These are phyloP conservation scores for Diadophis punctatus DNA, from an alignment of 2,113 vertebrate species.

Conservation along the genomic window DNA sequence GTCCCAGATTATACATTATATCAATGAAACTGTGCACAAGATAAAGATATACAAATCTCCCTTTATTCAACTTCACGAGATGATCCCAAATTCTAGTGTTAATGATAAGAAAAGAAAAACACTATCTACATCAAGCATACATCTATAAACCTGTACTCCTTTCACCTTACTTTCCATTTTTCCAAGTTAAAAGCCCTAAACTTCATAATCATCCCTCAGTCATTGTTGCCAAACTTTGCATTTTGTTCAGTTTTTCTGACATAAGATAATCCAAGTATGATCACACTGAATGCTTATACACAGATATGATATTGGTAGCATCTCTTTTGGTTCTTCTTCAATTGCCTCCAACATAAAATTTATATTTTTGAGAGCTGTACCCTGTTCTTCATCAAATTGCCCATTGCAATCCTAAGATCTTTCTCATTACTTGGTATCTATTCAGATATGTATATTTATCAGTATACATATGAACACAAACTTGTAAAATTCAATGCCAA, in stretches of 20 bases:
- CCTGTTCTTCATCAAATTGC: not conserved
- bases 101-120: not conserved
- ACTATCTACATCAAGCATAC: not conserved
- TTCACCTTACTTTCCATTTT: not conserved
- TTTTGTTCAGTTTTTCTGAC: not conserved
- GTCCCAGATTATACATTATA: not conserved
- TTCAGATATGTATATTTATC: not conserved
- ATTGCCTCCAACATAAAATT: not conserved
- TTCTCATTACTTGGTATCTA: not conserved
- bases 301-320: not conserved
- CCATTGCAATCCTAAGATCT: not conserved
- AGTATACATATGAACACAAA: not conserved
- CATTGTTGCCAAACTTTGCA: not conserved
- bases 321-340: not conserved
- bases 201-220: not conserved
- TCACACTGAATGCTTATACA: not conserved
- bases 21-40: not conserved
- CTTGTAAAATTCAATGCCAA: not conserved
- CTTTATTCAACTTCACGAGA: not conserved
- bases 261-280: not conserved
- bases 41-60: not conserved
- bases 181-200: not conserved
- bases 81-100: not conserved
- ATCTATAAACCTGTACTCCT: not conserved
- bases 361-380: not conserved